Evolutionary conservation across 2,888 invertebrate species (phyloP), one percentile per base, ranked within the genome.

Genomic region (Trachelus iudaicus): DNA sequence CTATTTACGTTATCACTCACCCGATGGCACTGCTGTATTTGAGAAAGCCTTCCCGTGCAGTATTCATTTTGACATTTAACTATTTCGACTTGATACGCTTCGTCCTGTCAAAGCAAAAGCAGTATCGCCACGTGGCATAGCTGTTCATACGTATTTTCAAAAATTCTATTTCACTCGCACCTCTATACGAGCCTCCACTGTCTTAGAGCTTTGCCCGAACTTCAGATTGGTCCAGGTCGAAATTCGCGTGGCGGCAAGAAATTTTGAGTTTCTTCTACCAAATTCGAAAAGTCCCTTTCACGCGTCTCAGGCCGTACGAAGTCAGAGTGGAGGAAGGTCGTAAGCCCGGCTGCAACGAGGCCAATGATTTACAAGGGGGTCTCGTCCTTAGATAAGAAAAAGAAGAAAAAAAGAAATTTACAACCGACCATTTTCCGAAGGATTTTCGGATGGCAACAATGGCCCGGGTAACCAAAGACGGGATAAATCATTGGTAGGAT

Each of bases 381-480:
- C 35, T 9, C 31, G 11, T 34, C 31, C 71, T 6, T 31, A 71
- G 71, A 71, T 71, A 71, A 71, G 33, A 11, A 31, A 30, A 71
- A 71, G 31, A 3, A 71, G 30, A 30, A 13, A 69, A 71, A 31
- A 23, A 69, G 30, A 69, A 11, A 0, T 71, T 71, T 71, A 71
- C 71, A 71, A 71, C 71, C 71, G 6, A 31, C 71, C 71, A 34
- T 71, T 71, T 71, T 71, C 71, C 71, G 13, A 71, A 33, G 71
- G 9, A 71, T 71, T 34, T 34, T 31, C 71, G 34, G 34, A 23
- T 11, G 71, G 13, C 71, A 71, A 71, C 71, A 71, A 71, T 71
- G 31, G 31, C 1, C 13, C 71, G 80, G 81, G 89, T 89, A 89
- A 89, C 89, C 88, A 83, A 87, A 88, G 85, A 86, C 83, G 86